Evolutionary conservation across 2,797 vertebrate species (phyloP).

Genomic region (Pogoniulus pusillus): DNA sequence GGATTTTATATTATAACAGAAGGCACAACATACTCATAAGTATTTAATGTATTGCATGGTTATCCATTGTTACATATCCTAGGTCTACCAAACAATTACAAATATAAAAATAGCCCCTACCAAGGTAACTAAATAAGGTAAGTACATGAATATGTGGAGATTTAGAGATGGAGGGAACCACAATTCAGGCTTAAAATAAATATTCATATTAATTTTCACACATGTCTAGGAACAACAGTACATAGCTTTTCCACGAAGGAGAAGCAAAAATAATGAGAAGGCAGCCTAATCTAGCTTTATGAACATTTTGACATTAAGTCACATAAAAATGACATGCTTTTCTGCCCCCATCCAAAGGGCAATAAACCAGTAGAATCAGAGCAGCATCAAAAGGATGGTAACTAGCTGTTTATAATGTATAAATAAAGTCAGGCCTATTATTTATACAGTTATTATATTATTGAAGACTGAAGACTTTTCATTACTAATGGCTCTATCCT

Average conservation of each 20-base stretch:
- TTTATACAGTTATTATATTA: neutral
- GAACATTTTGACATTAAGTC: constrained; percentile 37
- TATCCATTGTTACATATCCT: constrained; percentile 80
- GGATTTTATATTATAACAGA: constrained; percentile 87
- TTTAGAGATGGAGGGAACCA: neutral
- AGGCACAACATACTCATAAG: constrained; percentile 84
- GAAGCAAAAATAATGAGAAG: constrained; percentile 28
- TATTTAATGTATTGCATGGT: constrained; percentile 82
- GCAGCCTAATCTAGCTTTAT: constrained; percentile 33
- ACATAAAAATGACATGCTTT: constrained; percentile 33
- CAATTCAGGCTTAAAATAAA: constrained; percentile 62
- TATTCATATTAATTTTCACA: constrained; percentile 69
- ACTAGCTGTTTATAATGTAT: neutral
- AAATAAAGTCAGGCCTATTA: neutral
- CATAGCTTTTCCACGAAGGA: constrained; percentile 12
- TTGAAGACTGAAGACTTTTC: neutral
- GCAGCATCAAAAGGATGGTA: neutral
- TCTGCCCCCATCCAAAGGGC: constrained; percentile 38
- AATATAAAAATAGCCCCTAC: constrained; percentile 67
- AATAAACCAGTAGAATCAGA: constrained; percentile 40
- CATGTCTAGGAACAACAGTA: constrained; percentile 27
- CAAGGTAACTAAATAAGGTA: constrained; percentile 57
- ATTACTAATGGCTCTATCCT: neutral
- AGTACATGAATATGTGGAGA: neutral
- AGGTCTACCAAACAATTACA: constrained; percentile 78